phyloP scores from a whole-genome alignment of 2,797 vertebrate species.

The Hoplostethus atlanticus region DNA sequence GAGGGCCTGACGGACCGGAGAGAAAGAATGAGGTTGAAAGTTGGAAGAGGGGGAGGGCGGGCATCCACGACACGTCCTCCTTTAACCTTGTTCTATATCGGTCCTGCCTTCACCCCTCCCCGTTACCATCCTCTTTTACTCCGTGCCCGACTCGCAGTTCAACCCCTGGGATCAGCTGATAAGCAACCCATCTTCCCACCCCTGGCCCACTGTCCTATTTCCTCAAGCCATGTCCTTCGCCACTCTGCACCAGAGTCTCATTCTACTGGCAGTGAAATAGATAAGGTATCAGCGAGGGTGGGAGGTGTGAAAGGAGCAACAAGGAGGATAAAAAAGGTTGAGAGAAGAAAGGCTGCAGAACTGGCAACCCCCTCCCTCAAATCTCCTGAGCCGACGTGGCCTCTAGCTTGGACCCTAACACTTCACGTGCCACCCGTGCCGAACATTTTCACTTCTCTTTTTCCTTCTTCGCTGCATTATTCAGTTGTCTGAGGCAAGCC shows the following conservation, averaged over 20 bases:
- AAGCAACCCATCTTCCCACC: constrained; percentile 36
- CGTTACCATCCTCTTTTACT: constrained; percentile 8
- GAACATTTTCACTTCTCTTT: constrained; percentile 6
- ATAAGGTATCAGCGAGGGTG: constrained; percentile 6
- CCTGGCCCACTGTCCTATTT: constrained; percentile 56
- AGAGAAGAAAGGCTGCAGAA: neutral
- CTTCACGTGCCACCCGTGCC: too few species aligned
- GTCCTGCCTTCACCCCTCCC: constrained; percentile 52
- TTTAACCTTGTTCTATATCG: constrained; percentile 71
- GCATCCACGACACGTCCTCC: constrained; percentile 59
- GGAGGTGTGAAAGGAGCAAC: neutral
- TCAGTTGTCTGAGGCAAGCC: constrained; percentile 24
- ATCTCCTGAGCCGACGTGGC: too few species aligned
- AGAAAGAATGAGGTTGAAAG: constrained; percentile 62
- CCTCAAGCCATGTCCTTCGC: constrained; percentile 48
- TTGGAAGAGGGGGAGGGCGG: constrained; percentile 29
- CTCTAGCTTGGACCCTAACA: too few species aligned
- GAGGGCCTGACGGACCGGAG: constrained; percentile 37
- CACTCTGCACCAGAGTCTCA: constrained; percentile 24
- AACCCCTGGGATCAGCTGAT: constrained; percentile 62
- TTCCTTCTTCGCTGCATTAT: constrained; percentile 32
- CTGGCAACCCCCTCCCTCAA: constrained; percentile 9
- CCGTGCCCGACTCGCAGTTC: constrained; percentile 36
- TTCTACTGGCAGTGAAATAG: constrained; percentile 9
- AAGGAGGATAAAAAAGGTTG: neutral